Base-by-base conservation (phyloP, 1,140 invertebrate species). In the Calliopsis andreniformis region DNA sequence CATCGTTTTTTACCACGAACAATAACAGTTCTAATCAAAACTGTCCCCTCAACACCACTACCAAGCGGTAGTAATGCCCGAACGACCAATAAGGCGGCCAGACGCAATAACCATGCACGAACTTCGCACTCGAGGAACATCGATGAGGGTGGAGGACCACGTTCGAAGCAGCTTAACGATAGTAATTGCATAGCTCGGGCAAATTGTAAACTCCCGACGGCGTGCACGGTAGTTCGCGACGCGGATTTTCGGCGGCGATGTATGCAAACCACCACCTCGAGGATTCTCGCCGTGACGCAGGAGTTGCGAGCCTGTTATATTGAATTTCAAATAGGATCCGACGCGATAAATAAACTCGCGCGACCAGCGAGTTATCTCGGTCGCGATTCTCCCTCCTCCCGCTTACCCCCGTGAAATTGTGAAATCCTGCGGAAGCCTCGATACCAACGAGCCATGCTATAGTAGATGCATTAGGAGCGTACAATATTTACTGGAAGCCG, bases 261-360 rank as follows among this genome's bases (percentile, higher is more conserved):
- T 51, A 76, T 59, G 72, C 64, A 68, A 69, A 69, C 64, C 64
- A 58, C 43, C 53, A 56, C 47, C n/a, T 28, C 53, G 64, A 75
- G 80, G 32, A 73, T 76, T 69, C 63, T 43, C 1, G 16, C 4
- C 30, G 4, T 10, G 35, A 32, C 42, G 14, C 45, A 42, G 32
- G 47, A 82, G 58, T 82, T 68, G 58, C 56, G 23, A 18, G 18
- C 25, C 3, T 49, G 63, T 69, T 45, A 71, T 72, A 70, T 77
- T 78, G 67, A 84, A 80, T 84, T 84, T 80, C 82, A 84, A 84
- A 84, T 67, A 58, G 49, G 42, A 53, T n/a, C 39, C 55, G 67
- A 72, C 58, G 82, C 63, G 73, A 84, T 78, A 84, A 83, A 84
- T 84, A 84, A 84, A 77, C 62, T 80, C 61, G 25, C 49, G 8